Conservation (phyloP, 2,888 invertebrate species). For the Andrena praecox region DNA sequence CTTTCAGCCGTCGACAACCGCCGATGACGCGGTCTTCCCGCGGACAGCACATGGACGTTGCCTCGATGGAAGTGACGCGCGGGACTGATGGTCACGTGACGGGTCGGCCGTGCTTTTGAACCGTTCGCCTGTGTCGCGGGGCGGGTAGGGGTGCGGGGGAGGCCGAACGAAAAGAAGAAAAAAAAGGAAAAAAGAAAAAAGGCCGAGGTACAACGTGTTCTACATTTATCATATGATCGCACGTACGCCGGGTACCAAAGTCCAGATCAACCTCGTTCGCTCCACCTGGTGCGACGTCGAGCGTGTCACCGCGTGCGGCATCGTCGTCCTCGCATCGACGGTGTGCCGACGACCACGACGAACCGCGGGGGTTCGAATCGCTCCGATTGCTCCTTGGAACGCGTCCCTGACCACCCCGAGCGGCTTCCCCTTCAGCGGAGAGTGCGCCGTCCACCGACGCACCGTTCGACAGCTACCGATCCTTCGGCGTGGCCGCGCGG, state of each 20-base stretch:
- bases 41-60: constrained; percentile 59
- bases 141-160: background rate
- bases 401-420: background rate
- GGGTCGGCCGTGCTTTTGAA: background rate
- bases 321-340: constrained; percentile 67
- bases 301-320: constrained; percentile 67
- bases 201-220: constrained; percentile 73
- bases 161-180: constrained; percentile 56
- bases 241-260: constrained; percentile 61
- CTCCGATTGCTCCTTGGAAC: background rate
- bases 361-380: constrained; percentile 17
- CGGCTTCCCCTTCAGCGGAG: constrained; percentile 13
- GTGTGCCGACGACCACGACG: constrained; percentile 50
- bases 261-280: constrained; percentile 61
- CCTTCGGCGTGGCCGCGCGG: background rate
- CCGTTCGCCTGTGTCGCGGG: background rate
- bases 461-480: background rate
- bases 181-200: constrained; percentile 71
- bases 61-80: constrained; percentile 39
- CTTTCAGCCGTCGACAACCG: constrained; percentile 51
- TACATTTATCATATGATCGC: constrained; percentile 82
- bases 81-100: constrained; percentile 43
- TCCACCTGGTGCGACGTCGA: constrained; percentile 60
- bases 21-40: constrained; percentile 44
- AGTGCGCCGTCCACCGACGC: constrained; percentile 37